phyloP scores from a whole-genome alignment of 2,113 vertebrate species.

The Origma solitaria region DNA sequence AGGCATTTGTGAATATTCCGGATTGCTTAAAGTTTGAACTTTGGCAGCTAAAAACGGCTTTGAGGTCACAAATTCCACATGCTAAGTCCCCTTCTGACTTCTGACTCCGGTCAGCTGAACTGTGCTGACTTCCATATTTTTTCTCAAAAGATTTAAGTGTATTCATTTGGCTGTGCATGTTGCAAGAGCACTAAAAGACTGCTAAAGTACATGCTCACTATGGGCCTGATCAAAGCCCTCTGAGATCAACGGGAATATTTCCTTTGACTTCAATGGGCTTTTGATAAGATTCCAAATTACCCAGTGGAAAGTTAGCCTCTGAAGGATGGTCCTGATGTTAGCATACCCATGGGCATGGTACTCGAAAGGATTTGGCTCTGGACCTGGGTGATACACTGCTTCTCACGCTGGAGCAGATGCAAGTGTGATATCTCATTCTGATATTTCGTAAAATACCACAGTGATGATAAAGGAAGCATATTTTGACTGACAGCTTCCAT shows the following conservation, averaged over 20 bases:
- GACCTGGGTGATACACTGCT: background rate
- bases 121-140: background rate
- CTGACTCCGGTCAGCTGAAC: background rate
- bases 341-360: background rate
- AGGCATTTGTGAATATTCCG: background rate
- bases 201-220: constrained; percentile 43
- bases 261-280: constrained; percentile 43
- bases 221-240: constrained; percentile 52
- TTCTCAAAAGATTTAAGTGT: background rate
- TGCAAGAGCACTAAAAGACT: constrained; percentile 38
- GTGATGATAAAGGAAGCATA: background rate
- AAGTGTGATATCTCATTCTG: background rate
- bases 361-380: background rate
- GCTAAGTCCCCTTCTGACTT: background rate
- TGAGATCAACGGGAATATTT: constrained; percentile 56
- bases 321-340: background rate
- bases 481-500: constrained; percentile 23
- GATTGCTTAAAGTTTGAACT: background rate
- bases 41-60: background rate
- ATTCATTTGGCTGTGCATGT: constrained; percentile 14
- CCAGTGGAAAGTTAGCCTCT: background rate
- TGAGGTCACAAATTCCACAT: background rate
- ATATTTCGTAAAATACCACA: background rate
- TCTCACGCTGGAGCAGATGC: background rate
- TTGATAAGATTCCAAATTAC: constrained; percentile 49